Base-by-base conservation (phyloP, 2,797 vertebrate species). In the Gymnopithys bicolor region DNA sequence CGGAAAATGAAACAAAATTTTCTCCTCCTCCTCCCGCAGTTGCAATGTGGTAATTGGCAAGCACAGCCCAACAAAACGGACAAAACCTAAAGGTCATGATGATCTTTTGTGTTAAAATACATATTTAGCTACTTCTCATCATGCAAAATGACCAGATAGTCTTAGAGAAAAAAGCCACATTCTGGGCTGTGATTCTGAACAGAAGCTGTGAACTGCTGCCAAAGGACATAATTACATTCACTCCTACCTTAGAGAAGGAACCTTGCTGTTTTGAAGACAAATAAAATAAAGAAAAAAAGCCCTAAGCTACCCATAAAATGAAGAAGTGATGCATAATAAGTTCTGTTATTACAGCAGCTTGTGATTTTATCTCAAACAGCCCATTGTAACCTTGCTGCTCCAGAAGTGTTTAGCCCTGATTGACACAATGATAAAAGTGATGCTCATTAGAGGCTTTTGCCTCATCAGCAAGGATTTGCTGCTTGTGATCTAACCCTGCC, bases 321-420 rank as follows among this genome's bases (percentile, higher is more conserved):
- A 82, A 74, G 80, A 85, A 91, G 87, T 46, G 77, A 86, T 70
- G n/a, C 84, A 86, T 91, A 93, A 95, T 53, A 33, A 56, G 75
- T 59, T 71, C 2, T 0, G 45, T 77, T 73, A 68, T 66, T 58
- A 37, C 14, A 64, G 76, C 64, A 69, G 84, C 68, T 87, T 78
- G 69, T 79, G 92, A 93, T 52, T 64, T 77, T 69, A 93, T 68
- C 87, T 51, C 86, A 30, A 79, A 45, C 33, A 93, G 62, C 49
- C 49, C 7, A 19, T 51, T 23, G 62, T 13, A 93, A 76, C 76
- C 82, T 35, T 4, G 22, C 23, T 84, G 81, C 51, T 64, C 69
- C 7, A 0, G 9, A 48, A 86, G 32, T 19, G 49, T 67, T 92
- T 90, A 90, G 84, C 86, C 73, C 84, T 63, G 90, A 77, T 27